These are phyloP conservation scores for Cliona cf. orientalis DNA, from an alignment of 37 sponge, comb jelly and placozoan genomes.

Conservation along the genomic window DNA sequence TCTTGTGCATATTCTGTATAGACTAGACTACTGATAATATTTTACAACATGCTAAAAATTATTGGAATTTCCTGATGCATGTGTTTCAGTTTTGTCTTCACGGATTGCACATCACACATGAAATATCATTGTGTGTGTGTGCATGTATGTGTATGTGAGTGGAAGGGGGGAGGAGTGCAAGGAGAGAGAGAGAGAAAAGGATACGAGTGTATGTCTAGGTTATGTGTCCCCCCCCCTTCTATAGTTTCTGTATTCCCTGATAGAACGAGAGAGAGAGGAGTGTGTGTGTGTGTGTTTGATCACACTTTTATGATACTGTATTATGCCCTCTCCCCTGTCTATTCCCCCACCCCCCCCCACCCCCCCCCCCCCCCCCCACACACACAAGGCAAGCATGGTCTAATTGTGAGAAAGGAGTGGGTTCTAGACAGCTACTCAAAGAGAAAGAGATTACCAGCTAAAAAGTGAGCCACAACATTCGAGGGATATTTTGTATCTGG, in stretches of 20 bases:
- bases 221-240: too few relatives aligned
- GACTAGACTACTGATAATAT: too few relatives aligned
- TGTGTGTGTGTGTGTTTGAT: background rate
- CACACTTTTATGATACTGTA: background rate
- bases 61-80: too few relatives aligned
- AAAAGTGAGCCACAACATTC: constrained; percentile 30
- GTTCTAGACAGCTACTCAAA: constrained; percentile 61
- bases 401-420: constrained; percentile 85
- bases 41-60: too few relatives aligned
- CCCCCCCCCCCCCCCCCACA: too few relatives aligned
- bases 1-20: too few relatives aligned
- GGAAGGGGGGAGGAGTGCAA: background rate
- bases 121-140: background rate
- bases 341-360: too few relatives aligned
- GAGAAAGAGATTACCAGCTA: constrained; percentile 61
- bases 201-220: background rate
- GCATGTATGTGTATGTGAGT: background rate
- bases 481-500: too few relatives aligned
- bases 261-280: background rate
- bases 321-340: background rate
- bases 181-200: background rate
- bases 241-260: too few relatives aligned
- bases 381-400: too few relatives aligned
- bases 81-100: background rate
- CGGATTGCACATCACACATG: background rate